Evolutionary conservation across 2,797 vertebrate genomes (phyloP).

Genomic region (Spatula versicolor): DNA sequence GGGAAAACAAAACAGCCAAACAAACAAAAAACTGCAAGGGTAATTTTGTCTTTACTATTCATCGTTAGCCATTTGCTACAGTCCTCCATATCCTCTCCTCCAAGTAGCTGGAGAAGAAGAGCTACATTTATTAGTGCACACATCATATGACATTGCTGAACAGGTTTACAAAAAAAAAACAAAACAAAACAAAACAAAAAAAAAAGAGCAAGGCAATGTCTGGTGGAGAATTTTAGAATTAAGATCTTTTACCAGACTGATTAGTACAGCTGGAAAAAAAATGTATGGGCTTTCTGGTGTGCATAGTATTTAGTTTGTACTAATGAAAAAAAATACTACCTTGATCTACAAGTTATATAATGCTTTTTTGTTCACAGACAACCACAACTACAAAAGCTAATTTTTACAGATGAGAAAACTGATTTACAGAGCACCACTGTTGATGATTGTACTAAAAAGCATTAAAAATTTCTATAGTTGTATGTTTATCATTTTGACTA

Average conservation of each 20-base stretch:
- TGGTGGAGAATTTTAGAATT: not conserved
- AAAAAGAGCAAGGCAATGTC: not conserved
- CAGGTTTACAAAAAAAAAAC: not conserved
- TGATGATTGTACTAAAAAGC: not conserved
- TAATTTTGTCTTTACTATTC: not conserved
- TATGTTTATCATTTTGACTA: not conserved
- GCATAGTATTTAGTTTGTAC: not conserved
- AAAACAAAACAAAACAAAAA: too few species aligned
- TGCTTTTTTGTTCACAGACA: not conserved
- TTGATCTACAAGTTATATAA: not conserved
- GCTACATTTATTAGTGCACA: not conserved
- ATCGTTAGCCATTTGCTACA: not conserved
- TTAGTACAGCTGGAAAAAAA: not conserved
- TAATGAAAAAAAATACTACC: not conserved
- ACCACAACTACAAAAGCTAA: not conserved
- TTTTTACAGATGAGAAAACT: not conserved
- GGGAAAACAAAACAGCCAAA: too few species aligned
- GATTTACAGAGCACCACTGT: not conserved
- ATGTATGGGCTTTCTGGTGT: fast-evolving
- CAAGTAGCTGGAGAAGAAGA: not conserved
- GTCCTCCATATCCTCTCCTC: not conserved
- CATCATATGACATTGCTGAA: not conserved
- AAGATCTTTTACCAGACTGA: not conserved
- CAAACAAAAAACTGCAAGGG: fast-evolving
- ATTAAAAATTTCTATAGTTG: not conserved